A percentile compares a stretch with the other conserved stretches of the same genome.
These are phyloP conservation scores for Channa striata DNA, from an alignment of 2,797 vertebrate genomes.

Conservation along the genomic window DNA sequence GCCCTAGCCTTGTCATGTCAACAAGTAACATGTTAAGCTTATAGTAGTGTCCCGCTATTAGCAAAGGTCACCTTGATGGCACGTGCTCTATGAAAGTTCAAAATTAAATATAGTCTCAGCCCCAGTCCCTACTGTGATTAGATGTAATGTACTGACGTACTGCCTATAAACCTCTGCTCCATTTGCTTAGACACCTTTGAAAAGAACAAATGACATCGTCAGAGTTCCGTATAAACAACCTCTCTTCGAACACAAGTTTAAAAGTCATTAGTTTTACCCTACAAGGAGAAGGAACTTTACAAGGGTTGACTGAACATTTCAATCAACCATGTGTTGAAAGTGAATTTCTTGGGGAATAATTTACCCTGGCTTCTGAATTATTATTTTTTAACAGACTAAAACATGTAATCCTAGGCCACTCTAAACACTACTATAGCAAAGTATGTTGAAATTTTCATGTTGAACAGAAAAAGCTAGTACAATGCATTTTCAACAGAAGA, in stretches of 20 bases:
- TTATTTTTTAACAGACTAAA: neutral
- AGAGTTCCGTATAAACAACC: neutral
- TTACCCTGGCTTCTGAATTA: conserved; percentile 1
- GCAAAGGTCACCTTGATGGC: conserved; percentile 69
- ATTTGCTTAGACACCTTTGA: conserved; percentile 3
- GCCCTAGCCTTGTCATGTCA: conserved; percentile 15
- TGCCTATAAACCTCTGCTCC: conserved; percentile 7
- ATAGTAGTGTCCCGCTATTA: conserved; percentile 20
- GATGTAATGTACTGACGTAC: conserved; percentile 17
- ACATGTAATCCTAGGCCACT: neutral
- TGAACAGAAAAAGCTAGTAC: conserved; percentile 30
- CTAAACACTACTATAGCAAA: neutral
- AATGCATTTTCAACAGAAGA: conserved; percentile 7
- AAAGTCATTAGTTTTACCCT: neutral
- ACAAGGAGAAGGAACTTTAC: neutral
- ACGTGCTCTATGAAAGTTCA: conserved; percentile 49
- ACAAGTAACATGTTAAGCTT: conserved; percentile 48
- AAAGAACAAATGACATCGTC: conserved; percentile 10
- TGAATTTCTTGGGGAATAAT: conserved; percentile 5
- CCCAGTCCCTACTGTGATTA: neutral
- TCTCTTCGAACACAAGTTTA: neutral
- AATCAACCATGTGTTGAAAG: conserved; percentile 33
- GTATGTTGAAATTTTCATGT: conserved; percentile 19
- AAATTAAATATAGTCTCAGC: conserved; percentile 61
- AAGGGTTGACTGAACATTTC: neutral